Evolutionary conservation across 2,797 vertebrate genomes (phyloP).

Genomic region (Pogoniulus pusillus): DNA sequence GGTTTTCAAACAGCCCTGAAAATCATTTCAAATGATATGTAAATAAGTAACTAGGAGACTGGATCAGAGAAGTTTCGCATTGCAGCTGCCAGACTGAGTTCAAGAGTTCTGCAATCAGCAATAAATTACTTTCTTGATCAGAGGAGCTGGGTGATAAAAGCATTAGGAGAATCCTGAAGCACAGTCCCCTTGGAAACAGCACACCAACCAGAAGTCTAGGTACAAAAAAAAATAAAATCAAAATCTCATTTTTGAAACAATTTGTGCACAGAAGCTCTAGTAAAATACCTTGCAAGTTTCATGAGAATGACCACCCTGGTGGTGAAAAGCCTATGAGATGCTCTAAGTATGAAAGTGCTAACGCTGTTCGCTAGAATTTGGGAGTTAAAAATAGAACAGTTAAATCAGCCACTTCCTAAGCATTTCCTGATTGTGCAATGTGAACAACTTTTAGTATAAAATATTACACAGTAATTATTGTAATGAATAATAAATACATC

Average conservation of each 20-base stretch:
- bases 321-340: neutral
- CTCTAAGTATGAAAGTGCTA: neutral
- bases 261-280: slow-evolving; percentile 22
- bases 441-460: slow-evolving; percentile 64
- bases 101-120: slow-evolving; percentile 81
- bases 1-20: slow-evolving; percentile 73
- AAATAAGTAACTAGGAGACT: slow-evolving; percentile 79
- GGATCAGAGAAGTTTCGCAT: slow-evolving; percentile 81
- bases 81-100: slow-evolving; percentile 77
- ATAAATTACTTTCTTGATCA: slow-evolving; percentile 80
- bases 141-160: slow-evolving; percentile 75
- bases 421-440: slow-evolving; percentile 55
- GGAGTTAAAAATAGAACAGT: slow-evolving; percentile 54
- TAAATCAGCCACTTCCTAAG: slow-evolving; percentile 61
- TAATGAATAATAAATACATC: slow-evolving; percentile 67
- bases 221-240: neutral
- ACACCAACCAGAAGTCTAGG: slow-evolving; percentile 46
- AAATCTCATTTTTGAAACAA: slow-evolving; percentile 40
- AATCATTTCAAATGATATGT: slow-evolving; percentile 77
- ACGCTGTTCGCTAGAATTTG: slow-evolving; percentile 2
- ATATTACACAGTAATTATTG: slow-evolving; percentile 67
- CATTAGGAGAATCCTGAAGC: slow-evolving; percentile 73
- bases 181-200: slow-evolving; percentile 69
- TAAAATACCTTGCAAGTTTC: slow-evolving; percentile 58
- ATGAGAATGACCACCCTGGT: slow-evolving; percentile 48